Conservation (phyloP, 2,888 invertebrate species). For the Leucophenga montana region DNA sequence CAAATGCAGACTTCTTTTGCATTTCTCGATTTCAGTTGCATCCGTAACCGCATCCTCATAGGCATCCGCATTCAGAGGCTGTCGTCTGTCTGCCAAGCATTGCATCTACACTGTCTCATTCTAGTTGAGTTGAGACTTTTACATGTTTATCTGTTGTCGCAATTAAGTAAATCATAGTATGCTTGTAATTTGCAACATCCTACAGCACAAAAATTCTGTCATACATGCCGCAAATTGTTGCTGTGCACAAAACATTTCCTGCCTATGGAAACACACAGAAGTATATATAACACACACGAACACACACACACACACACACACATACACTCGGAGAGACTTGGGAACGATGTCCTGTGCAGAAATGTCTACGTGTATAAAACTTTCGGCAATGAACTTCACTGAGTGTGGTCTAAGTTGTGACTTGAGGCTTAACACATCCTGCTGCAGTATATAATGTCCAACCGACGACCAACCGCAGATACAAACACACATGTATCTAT, state of each 20-base stretch:
- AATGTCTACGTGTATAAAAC: constrained; percentile 22
- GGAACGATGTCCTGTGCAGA: not conserved
- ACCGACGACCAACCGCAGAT: not conserved
- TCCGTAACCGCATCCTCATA: too few species aligned
- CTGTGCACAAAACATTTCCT: constrained; percentile 22
- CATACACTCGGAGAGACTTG: not conserved
- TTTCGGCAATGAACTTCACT: constrained; percentile 63
- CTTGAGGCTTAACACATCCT: constrained; percentile 53
- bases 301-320: constrained; percentile 14
- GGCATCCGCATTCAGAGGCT: too few species aligned
- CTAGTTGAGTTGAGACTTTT: too few species aligned
- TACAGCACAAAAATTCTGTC: constrained; percentile 25
- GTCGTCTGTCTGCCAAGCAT: not conserved
- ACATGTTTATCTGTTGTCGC: constrained; percentile 35
- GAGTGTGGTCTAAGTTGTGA: constrained; percentile 21
- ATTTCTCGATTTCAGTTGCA: too few species aligned
- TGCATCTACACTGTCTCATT: not conserved
- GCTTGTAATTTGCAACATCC: constrained; percentile 57
- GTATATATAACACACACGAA: constrained; percentile 1
- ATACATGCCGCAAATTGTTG: constrained; percentile 17
- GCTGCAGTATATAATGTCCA: constrained; percentile 37
- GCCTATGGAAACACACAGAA: constrained; percentile 13
- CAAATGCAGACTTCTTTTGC: too few species aligned
- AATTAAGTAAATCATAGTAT: constrained; percentile 56
- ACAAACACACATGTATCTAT: constrained; percentile 5